Percentiles rank a stretch among this genome's conserved stretches.
Evolutionary conservation across 2,888 invertebrate genomes (phyloP).

Genomic region (Galeopsomyia nigrocyanea): DNA sequence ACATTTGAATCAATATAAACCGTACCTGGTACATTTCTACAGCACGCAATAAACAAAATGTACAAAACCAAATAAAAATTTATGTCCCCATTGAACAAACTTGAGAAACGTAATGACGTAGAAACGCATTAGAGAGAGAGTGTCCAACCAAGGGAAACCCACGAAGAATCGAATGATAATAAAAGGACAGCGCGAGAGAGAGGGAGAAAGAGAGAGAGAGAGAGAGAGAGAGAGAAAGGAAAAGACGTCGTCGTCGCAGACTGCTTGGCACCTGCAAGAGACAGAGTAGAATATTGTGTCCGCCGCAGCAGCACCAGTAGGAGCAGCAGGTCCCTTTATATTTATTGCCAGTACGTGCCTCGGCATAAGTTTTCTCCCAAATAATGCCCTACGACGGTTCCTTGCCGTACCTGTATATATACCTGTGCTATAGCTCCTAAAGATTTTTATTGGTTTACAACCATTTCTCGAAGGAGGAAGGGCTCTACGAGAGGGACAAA

Average conservation of each 20-base stretch:
- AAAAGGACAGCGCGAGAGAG: background rate
- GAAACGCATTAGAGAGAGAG: too few species aligned
- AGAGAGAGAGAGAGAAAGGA: background rate
- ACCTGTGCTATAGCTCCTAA: too few species aligned
- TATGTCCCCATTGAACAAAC: too few species aligned
- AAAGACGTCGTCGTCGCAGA: too few species aligned
- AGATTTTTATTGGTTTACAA: slow-evolving; percentile 30
- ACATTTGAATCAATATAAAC: too few species aligned
- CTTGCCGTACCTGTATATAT: background rate
- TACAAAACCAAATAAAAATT: too few species aligned
- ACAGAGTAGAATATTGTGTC: background rate
- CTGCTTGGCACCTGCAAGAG: slow-evolving; percentile 20
- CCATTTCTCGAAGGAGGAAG: too few species aligned
- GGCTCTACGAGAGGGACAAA: too few species aligned
- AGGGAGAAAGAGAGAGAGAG: background rate
- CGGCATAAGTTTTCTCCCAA: slow-evolving; percentile 49
- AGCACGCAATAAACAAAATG: too few species aligned
- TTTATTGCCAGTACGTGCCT: slow-evolving; percentile 68
- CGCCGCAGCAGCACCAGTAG: background rate
- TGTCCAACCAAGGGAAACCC: too few species aligned
- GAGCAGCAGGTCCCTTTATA: slow-evolving; percentile 37
- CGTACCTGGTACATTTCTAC: too few species aligned
- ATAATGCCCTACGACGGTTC: background rate
- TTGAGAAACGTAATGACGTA: too few species aligned
- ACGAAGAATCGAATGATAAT: slow-evolving; percentile 15